These are phyloP conservation scores for Papilio elwesi DNA, from an alignment of 2,888 invertebrate species.

Conservation along the genomic window DNA sequence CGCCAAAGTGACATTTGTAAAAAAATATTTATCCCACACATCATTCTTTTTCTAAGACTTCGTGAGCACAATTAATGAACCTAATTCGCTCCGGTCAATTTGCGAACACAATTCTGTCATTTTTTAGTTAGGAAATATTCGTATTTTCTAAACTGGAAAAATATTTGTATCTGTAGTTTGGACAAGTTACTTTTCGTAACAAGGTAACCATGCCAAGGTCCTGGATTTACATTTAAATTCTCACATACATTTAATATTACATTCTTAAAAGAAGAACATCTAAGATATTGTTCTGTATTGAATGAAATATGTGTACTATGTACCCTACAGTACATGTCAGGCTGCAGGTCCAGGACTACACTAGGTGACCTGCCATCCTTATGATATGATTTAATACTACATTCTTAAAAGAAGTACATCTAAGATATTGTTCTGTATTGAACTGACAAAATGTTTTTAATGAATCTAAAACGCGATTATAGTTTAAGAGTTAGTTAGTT, in stretches of 20 bases:
- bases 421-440: constrained; percentile 24
- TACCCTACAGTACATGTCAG: no score
- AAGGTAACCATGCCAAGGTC: not conserved
- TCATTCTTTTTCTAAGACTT: no score
- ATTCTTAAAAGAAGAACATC: constrained; percentile 16
- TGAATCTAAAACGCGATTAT: not conserved
- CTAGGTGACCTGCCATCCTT: no score
- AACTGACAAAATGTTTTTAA: constrained; percentile 25
- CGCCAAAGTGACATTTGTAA: no score
- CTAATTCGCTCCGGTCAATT: not conserved
- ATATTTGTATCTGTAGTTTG: not conserved
- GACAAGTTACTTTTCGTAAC: not conserved
- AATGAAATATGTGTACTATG: no score
- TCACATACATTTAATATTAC: not conserved
- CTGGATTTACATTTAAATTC: not conserved
- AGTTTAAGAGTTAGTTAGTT: not conserved
- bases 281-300: constrained; percentile 23
- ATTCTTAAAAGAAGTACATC: constrained; percentile 17
- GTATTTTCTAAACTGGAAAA: not conserved
- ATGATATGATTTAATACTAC: constrained; percentile 1
- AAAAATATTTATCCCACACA: no score
- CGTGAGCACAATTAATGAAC: no score
- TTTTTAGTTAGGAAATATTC: not conserved
- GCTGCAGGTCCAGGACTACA: no score
- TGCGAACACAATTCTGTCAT: not conserved